Conservation (phyloP, 2,113 vertebrate species). For the Mandrillus leucophaeus region DNA sequence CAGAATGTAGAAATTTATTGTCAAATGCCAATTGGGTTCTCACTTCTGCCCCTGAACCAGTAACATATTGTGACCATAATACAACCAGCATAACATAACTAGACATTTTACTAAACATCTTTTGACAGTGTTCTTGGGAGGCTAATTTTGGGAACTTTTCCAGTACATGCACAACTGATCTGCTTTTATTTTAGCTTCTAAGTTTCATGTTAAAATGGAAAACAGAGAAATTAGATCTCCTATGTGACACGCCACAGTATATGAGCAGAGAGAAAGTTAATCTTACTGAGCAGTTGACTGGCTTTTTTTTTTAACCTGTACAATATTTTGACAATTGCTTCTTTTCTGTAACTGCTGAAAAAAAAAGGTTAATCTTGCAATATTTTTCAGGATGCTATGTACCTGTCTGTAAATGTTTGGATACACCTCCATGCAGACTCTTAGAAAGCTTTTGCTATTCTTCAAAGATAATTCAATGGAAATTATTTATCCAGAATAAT, state of each 20-base stretch:
- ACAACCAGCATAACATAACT: background rate
- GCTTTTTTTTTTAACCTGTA: slow-evolving; percentile 37
- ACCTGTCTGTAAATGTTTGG: background rate
- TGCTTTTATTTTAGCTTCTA: background rate
- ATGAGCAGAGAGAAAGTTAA: background rate
- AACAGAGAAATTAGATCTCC: slow-evolving; percentile 3
- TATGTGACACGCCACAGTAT: background rate
- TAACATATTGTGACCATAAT: background rate
- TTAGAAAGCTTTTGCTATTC: slow-evolving; percentile 19
- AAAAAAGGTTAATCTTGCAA: slow-evolving; percentile 38
- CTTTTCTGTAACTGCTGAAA: slow-evolving; percentile 32
- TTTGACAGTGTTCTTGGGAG: background rate
- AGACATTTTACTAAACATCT: background rate
- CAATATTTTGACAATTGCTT: slow-evolving; percentile 67
- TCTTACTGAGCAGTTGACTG: slow-evolving; percentile 9
- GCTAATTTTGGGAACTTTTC: background rate
- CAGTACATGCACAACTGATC: background rate
- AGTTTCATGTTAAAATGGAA: slow-evolving; percentile 37
- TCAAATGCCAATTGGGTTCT: background rate
- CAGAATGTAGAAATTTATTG: background rate
- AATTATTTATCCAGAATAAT: background rate
- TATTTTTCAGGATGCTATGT: slow-evolving; percentile 37
- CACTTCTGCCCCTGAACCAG: background rate
- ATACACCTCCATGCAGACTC: background rate
- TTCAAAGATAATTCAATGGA: slow-evolving; percentile 7